Evolutionary conservation across 2,113 vertebrate species (phyloP), one percentile per base, ranked within the genome.

Genomic region (human (Homo sapiens)): DNA sequence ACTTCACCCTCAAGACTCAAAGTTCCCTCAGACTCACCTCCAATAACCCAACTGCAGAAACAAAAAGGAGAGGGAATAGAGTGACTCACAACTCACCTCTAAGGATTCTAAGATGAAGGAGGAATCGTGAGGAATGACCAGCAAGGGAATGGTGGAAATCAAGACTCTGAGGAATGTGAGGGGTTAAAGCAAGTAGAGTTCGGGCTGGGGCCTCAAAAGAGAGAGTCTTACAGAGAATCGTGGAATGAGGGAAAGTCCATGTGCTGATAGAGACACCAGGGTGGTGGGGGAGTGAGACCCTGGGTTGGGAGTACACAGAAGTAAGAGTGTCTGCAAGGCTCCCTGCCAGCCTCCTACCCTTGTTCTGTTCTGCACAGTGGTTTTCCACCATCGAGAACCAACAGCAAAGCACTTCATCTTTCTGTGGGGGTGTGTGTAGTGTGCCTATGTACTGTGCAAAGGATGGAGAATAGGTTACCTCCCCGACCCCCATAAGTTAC

Each of bases 211-310:
- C 3, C 5, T 32, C 25, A 83, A 50, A 52, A 50, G 18, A 72
- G 75, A 70, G 11, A 27, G 5, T 1, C 6, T 22, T 45, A 25
- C 1, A 55, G 20, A 84, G 35, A 66, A 23, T 59, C 4, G 0
- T 1, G 6, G 55, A 68, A 2, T 12, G 12, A 50, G 18, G 25
- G 22, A 11, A 61, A 18, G 40, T 5, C 20, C 11, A 3, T 6
- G 1, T 16, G 11, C 17, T 61, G 17, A 12, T 17, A 23, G 23
- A 57, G 27, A 9, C 3, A 11, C 25, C 11, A 17, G 4, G 3
- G 16, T 66, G 7, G 11, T 1, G 11, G 23, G 25, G 13, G 16
- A 50, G 5, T 7, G n/a, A 70, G 32, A 30, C 7, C 18, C 1
- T 40, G 16, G 55, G 6, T 20, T n/a, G 10, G 38, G 48, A 22